Percentiles rank a stretch among this genome's conserved stretches.
phyloP scores from a whole-genome alignment of 35 echinoderm and acorn worm genomes.

The Apostichopus californicus region DNA sequence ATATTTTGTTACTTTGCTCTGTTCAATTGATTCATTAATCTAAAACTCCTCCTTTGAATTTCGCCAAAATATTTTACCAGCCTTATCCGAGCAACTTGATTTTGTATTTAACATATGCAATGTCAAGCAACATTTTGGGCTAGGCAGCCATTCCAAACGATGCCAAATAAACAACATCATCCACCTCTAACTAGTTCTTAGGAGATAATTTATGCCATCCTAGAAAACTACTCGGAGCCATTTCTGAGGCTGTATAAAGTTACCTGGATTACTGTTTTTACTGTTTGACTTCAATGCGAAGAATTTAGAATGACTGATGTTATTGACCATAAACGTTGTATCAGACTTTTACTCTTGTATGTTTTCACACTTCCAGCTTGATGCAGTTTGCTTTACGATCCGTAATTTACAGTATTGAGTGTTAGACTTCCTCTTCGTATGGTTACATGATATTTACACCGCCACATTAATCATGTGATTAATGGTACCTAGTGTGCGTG shows the following conservation, averaged over 20 bases:
- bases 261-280: not conserved
- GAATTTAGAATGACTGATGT: not conserved
- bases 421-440: not conserved
- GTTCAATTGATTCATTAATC: too few species aligned
- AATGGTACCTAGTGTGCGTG: not conserved
- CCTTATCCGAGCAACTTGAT: too few species aligned
- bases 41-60: too few species aligned
- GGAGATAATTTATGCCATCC: too few species aligned
- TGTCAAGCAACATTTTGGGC: too few species aligned
- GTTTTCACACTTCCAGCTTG: not conserved
- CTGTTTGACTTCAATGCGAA: not conserved
- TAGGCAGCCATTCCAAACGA: too few species aligned
- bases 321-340: not conserved
- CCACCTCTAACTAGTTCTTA: too few species aligned
- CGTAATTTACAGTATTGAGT: not conserved
- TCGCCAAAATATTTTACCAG: too few species aligned
- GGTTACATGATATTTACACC: not conserved
- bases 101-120: too few species aligned
- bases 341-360: not conserved
- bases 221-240: too few species aligned
- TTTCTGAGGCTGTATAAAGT: not conserved
- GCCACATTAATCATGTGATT: not conserved
- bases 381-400: not conserved
- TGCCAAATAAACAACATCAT: too few species aligned
- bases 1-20: too few species aligned